Conservation (phyloP, 2,888 invertebrate genomes). For the Eupithecia dodoneata region DNA sequence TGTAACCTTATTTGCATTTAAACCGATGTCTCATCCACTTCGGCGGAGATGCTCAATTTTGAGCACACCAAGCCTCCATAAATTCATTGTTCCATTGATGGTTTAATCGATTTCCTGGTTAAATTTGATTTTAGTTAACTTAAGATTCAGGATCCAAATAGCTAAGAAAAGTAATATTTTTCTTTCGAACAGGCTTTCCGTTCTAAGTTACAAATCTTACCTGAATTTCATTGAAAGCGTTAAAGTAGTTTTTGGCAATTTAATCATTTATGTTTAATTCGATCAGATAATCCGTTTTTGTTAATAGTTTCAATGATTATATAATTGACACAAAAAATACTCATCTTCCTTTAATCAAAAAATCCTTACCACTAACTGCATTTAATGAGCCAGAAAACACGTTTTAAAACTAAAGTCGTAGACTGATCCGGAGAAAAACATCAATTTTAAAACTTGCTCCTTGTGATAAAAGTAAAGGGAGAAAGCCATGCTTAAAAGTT, state of each 20-base stretch:
- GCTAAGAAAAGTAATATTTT: not conserved
- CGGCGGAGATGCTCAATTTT: slow-evolving; percentile 46
- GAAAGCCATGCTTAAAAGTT: slow-evolving; percentile 55
- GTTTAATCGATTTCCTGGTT: slow-evolving; percentile 16
- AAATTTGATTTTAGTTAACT: not conserved
- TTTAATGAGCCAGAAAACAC: slow-evolving; percentile 60
- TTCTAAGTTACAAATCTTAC: too few species aligned
- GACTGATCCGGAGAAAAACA: slow-evolving; percentile 64
- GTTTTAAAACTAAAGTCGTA: slow-evolving; percentile 63
- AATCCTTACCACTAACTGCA: slow-evolving; percentile 47
- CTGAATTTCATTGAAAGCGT: too few species aligned
- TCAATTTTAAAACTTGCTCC: slow-evolving; percentile 63
- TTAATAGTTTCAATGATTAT: not conserved
- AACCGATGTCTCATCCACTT: slow-evolving; percentile 58
- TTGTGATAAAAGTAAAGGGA: slow-evolving; percentile 56
- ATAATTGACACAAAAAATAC: not conserved
- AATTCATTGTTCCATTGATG: slow-evolving; percentile 47
- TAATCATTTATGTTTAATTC: too few species aligned
- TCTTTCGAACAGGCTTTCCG: too few species aligned
- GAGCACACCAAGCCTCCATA: slow-evolving; percentile 49
- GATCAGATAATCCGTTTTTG: not conserved
- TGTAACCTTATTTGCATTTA: slow-evolving; percentile 71
- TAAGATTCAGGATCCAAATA: not conserved
- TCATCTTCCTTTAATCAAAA: not conserved
- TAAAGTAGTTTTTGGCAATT: too few species aligned